Conservation (phyloP, 1,140 invertebrate genomes). For the Heliothis virescens region DNA sequence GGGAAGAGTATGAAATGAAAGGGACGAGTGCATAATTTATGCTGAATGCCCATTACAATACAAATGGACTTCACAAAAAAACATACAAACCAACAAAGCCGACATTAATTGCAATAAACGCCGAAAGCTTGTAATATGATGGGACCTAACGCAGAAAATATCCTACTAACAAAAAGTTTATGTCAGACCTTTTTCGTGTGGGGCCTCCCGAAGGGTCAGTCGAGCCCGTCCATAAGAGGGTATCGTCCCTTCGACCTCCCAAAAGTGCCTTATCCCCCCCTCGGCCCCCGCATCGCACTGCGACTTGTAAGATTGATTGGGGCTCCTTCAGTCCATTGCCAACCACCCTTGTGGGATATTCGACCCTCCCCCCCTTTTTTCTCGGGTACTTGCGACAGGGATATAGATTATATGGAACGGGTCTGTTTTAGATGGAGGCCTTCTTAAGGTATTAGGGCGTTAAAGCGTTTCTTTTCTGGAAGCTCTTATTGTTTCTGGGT, state of each 20-base stretch:
- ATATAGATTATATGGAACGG: slow-evolving; percentile 68
- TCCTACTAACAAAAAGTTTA: slow-evolving; percentile 72
- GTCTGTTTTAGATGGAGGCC: slow-evolving; percentile 44
- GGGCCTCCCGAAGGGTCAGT: slow-evolving; percentile 78
- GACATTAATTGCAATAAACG: slow-evolving; percentile 42
- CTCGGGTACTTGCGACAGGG: slow-evolving; percentile 71
- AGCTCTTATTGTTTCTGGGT: background rate
- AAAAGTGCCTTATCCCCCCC: slow-evolving; percentile 60
- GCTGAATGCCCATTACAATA: background rate
- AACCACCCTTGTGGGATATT: slow-evolving; percentile 76
- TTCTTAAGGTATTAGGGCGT: slow-evolving; percentile 41
- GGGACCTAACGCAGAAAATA: slow-evolving; percentile 57
- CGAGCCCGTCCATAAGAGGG: slow-evolving; percentile 77
- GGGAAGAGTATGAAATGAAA: background rate
- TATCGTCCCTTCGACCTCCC: slow-evolving; percentile 78
- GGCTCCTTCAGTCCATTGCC: slow-evolving; percentile 85
- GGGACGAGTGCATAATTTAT: background rate
- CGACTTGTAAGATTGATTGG: slow-evolving; percentile 86
- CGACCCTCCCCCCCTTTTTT: slow-evolving; percentile 82
- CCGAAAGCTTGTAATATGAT: slow-evolving; percentile 37
- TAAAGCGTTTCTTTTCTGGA: slow-evolving; percentile 29
- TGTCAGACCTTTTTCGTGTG: slow-evolving; percentile 71
- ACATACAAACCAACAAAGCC: slow-evolving; percentile 1
- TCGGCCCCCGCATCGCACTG: slow-evolving; percentile 64
- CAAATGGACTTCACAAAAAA: background rate